Conservation (phyloP, 2,113 vertebrate species). For the Corythornis cristatus region DNA sequence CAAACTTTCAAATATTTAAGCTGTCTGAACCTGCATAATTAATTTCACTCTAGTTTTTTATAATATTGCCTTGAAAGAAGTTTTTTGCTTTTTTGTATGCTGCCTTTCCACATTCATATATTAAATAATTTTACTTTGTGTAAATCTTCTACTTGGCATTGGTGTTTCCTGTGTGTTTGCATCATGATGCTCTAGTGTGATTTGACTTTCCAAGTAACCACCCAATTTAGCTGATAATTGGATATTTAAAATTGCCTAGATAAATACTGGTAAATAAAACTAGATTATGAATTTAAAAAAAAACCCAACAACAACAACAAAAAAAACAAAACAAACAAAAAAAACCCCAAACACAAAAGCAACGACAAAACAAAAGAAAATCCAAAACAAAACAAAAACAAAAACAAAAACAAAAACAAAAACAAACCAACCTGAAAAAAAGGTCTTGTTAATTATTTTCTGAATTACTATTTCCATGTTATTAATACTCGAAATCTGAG, state of each 20-base stretch:
- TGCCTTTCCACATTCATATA: neutral
- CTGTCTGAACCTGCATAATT: neutral
- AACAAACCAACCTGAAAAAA: too few relatives aligned
- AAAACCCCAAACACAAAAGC: too few relatives aligned
- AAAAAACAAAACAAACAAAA: too few relatives aligned
- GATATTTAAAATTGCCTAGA: neutral
- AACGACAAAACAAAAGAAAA: too few relatives aligned
- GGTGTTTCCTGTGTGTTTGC: neutral
- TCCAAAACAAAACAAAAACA: too few relatives aligned
- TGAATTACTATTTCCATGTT: neutral
- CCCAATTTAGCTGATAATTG: neutral
- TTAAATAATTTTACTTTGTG: neutral
- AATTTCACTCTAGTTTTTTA: neutral
- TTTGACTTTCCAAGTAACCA: neutral
- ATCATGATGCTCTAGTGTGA: neutral
- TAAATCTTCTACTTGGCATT: neutral
- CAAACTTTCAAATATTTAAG: conserved; percentile 3
- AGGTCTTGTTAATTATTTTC: neutral
- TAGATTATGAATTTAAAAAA: neutral
- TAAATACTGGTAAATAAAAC: neutral
- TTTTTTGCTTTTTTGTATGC: neutral
- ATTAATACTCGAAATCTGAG: neutral
- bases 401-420: neutral
- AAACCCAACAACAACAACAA: too few relatives aligned
- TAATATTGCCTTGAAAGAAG: conserved; percentile 24